phyloP scores from a whole-genome alignment of 2,113 vertebrate species.

The Trogon melanurus region DNA sequence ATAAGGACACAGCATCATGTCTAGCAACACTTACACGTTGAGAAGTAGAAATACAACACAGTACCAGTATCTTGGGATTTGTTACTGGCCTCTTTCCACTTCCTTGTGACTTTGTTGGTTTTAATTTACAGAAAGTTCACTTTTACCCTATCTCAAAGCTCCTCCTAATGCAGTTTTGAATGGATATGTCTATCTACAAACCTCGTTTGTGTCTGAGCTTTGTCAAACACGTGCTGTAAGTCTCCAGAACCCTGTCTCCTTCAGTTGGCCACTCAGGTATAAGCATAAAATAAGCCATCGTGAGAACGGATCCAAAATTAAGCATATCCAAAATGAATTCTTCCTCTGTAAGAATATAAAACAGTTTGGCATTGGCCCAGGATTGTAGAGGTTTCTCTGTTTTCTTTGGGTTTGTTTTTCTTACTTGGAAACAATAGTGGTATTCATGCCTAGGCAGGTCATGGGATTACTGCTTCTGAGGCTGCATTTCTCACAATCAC shows the following conservation, averaged over 20 bases:
- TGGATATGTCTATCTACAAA: not conserved
- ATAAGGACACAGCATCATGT: not conserved
- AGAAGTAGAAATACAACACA: not conserved
- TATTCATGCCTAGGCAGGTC: constrained; percentile 1
- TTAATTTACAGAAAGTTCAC: not conserved
- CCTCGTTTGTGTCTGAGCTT: constrained; percentile 2
- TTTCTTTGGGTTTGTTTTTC: not conserved
- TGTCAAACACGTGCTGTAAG: not conserved
- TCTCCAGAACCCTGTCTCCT: not conserved
- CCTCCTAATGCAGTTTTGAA: not conserved
- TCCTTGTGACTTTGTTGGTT: not conserved
- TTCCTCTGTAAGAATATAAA: not conserved
- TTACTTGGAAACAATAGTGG: constrained; percentile 14
- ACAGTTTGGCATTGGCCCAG: not conserved
- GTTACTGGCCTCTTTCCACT: not conserved
- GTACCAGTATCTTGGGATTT: not conserved
- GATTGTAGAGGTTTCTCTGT: not conserved
- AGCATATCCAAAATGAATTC: constrained; percentile 16
- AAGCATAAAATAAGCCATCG: not conserved
- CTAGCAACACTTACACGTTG: not conserved
- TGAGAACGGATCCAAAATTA: constrained; percentile 4
- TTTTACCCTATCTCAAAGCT: not conserved
- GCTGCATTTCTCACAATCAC: not conserved
- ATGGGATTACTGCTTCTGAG: not conserved
- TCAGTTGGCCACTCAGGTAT: not conserved